Evolutionary conservation across 2,797 vertebrate genomes (phyloP), one percentile per base, ranked within the genome.

Genomic region (Petrocephalus schoutedeni): DNA sequence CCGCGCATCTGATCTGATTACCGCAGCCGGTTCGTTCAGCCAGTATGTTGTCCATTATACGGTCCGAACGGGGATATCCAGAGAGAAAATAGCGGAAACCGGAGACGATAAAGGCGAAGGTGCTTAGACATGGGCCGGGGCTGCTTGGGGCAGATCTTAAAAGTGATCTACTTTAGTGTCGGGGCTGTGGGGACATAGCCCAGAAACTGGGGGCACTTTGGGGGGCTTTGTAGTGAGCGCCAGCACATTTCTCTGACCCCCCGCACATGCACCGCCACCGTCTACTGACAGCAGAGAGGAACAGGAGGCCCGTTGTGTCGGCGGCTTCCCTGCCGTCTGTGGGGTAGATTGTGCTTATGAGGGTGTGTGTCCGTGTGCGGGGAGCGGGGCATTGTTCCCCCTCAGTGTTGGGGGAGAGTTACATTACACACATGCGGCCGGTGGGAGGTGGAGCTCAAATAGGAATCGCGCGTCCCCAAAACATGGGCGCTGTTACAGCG

Each of bases 1-100:
- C 96, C 96, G 97, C 97, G 97, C 96, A 97, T 97, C 93, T 95
- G 94, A 95, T 94, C 94, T 94, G 93, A 93, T 94, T 95, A 93
- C 94, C 95, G 94, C 92, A 91, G 92, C 93, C 92, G 85, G 92
- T 91, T 91, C 88, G 91, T 92, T 93, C 93, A 92, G 93, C 95
- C 94, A 95, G 94, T 94, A 94, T 94, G 94, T 88, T 91, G 93
- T 94, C 94, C 95, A 95, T 95, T 95, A 95, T 93, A 95, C 92
- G 93, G 93, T 94, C 93, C 89, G 92, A 92, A 93, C 91, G 92
- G 93, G 92, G 90, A 91, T 87, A 92, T 93, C 92, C 94, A 89
- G 92, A 91, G 91, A 94, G 92, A 94, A 94, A 93, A 86, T 45
- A 45, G 92, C 92, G 93, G 94, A 95, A 95, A 94, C 93, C 95